Base-by-base conservation (phyloP, 1,140 invertebrate species). In the Halictus rubicundus region DNA sequence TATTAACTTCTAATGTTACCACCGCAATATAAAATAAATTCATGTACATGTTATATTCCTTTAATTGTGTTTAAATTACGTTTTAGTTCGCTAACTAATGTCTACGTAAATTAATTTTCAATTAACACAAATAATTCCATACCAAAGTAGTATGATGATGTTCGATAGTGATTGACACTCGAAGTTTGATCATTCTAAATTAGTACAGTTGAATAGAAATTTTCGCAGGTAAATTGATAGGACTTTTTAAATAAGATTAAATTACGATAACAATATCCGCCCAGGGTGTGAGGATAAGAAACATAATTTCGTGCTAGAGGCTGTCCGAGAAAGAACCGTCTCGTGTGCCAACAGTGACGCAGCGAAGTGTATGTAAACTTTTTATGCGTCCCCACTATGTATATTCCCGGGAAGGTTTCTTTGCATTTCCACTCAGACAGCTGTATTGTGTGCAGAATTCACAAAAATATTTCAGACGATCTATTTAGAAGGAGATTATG, bases 281-380 rank as follows among this genome's bases (percentile, higher is more conserved):
- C 21, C 5, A 32, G 19, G 42, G 27, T 25, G 7, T 19, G 14
- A 54, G 46, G 46, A 63, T 64, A 64, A 64, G 68, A 65, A 25
- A n/a, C 39, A 71, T 54, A 71, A 71, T 32, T 54, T 63, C 54
- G 10, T 19, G 27, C 59, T 42, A 42, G 52, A 12, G 46, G 23
- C 14, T 54, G 9, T 37, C 10, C 42, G 76, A 54, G 63, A 54
- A 78, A 78, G n/a, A 42, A 64, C 46, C 63, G 42, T 54, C n/a
- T 49, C n/a, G 2, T 42, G 25, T 27, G 21, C n/a, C 19, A 32
- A 7, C 54, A 32, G n/a, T 3, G 59, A 64, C 23, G 23, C 23
- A 3, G 7, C 3, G 46, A 23, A 52, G 39, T 63, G 42, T 54
- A 64, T 63, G 49, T 46, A 46, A 46, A 46, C 49, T 49, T 63